phyloP scores from a whole-genome alignment of 1,140 invertebrate genomes.

The Drosophila gunungcola region DNA sequence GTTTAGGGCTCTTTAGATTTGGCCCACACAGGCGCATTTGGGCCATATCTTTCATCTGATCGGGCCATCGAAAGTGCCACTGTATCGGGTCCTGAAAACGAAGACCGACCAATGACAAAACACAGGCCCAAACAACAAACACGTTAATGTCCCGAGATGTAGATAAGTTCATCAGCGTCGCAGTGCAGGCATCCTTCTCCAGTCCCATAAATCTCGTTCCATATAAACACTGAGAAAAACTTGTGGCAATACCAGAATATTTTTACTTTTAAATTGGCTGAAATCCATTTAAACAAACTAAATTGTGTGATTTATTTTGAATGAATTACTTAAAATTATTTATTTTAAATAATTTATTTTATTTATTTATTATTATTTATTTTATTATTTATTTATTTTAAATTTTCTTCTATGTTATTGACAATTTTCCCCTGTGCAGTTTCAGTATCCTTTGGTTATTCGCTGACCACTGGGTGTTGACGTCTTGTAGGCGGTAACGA shows the following conservation, averaged over 20 bases:
- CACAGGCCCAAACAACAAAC: conserved; percentile 45
- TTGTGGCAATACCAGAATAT: too few relatives aligned
- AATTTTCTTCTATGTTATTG: too few relatives aligned
- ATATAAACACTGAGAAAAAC: conserved; percentile 1
- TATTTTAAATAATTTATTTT: too few relatives aligned
- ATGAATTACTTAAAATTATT: not conserved
- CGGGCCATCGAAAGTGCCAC: conserved; percentile 34
- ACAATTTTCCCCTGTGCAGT: conserved; percentile 7
- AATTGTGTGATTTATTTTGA: not conserved
- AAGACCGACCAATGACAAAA: conserved; percentile 44
- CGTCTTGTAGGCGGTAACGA: conserved; percentile 75
- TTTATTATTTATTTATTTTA: not conserved
- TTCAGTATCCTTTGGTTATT: not conserved
- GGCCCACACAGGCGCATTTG: conserved; percentile 47
- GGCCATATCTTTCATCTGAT: conserved; percentile 34
- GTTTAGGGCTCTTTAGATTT: conserved; percentile 20
- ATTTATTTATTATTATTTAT: not conserved
- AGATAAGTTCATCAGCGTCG: conserved; percentile 70
- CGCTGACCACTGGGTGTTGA: conserved; percentile 58
- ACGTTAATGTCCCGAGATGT: conserved; percentile 67
- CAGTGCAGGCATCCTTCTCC: conserved; percentile 28
- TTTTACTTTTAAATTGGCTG: too few relatives aligned
- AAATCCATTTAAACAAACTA: too few relatives aligned
- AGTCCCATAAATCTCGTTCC: conserved; percentile 1
- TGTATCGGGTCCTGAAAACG: conserved; percentile 39